Evolutionary conservation across 2,113 vertebrate species (phyloP), one percentile per base, ranked within the genome.

Genomic region (Heterocephalus glaber): DNA sequence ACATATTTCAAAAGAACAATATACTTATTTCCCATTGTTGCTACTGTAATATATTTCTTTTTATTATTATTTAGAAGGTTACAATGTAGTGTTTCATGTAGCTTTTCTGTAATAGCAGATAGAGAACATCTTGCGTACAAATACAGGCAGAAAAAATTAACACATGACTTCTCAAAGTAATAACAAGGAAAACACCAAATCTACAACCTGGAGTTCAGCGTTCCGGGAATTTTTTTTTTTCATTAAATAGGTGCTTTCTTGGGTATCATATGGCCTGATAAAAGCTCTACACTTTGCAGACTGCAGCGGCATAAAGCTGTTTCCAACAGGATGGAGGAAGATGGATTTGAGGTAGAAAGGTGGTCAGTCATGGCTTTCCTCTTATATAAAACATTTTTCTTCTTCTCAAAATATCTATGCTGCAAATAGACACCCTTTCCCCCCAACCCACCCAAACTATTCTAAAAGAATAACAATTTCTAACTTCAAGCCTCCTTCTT

Each of bases 271-370:
- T 92, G 96, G 98, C 98, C 97, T 98, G 97, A 98, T 98, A 97
- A 98, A 98, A 98, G 98, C 98, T 83, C 97, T 97, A 92, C 82
- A 97, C 91, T 96, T 98, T 95, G 93, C 98, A 98, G 98, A 98
- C 95, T 97, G 93, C 91, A 97, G 97, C 19, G 89, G 97, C 97
- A 98, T 98, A 98, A 98, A 98, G 98, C 98, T 98, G 98, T 98
- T 98, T 98, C 98, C 98, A 98, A 99, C 97, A 97, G 97, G 97
- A 99, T 98, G 98, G 98, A 98, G 98, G 98, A 98, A 98, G 98
- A 99, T 97, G 98, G 98, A 98, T 98, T 98, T 99, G 99, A 99
- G 99, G 99, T 99, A 99, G 99, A 99, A 99, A 99, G 99, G 99
- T 99, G 99, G 99, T 99, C 99, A 99, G 99, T 99, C 99, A 99